Percentiles rank a stretch among this genome's conserved stretches.
Evolutionary conservation across 2,888 invertebrate genomes (phyloP).

Genomic region (Sinodicranocentrus sp.): DNA sequence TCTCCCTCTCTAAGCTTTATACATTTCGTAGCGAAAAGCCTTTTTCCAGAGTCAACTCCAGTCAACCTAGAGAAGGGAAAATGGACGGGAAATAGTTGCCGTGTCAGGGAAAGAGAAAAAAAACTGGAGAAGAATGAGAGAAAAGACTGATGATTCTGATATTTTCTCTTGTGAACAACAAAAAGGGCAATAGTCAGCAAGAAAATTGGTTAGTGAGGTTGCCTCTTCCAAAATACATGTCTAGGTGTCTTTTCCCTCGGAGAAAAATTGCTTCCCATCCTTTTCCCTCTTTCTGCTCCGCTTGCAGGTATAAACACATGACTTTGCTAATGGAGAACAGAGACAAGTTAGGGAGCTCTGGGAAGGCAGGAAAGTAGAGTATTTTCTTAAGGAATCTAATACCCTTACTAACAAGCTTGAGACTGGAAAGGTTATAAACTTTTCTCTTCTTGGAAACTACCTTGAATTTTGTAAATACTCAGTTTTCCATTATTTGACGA

Average conservation of each 20-base stretch:
- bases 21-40: too few species aligned
- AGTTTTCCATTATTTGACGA: too few species aligned
- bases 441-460: too few species aligned
- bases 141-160: conserved; percentile 76
- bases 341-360: too few species aligned
- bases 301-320: not conserved
- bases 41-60: conserved; percentile 30
- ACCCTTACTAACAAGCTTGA: too few species aligned
- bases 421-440: too few species aligned
- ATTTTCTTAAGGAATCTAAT: too few species aligned
- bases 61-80: conserved; percentile 2
- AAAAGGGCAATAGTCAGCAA: conserved; percentile 77
- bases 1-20: not conserved
- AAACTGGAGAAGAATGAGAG: conserved; percentile 53
- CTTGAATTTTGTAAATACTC: too few species aligned
- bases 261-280: conserved; percentile 58
- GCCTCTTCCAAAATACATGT: conserved; percentile 10
- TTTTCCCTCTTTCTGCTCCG: conserved; percentile 5
- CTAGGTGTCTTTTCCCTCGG: conserved; percentile 14
- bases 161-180: conserved; percentile 67
- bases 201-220: conserved; percentile 74
- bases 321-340: too few species aligned
- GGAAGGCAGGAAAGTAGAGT: too few species aligned
- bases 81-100: conserved; percentile 31
- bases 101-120: too few species aligned